Evolutionary conservation across 1,140 invertebrate genomes (phyloP), one percentile per base, ranked within the genome.

Genomic region (Lepidotrigona ventralis): DNA sequence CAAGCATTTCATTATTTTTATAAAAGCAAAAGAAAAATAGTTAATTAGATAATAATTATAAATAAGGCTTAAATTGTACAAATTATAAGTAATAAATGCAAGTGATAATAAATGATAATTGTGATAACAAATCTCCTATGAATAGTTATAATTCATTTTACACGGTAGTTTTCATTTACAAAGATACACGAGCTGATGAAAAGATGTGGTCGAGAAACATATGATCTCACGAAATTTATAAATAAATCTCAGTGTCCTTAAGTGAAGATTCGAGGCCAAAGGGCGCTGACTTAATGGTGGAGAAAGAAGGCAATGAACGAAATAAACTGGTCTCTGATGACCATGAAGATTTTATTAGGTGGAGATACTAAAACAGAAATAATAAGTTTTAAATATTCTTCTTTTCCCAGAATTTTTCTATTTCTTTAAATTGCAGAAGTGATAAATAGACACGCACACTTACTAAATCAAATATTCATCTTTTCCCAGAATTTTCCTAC

Each of bases 301-400:
- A 11, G 29, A 2, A n/a, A 39, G 14, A 15, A 14, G 2, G 23
- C 5, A 17, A 70, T 17, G 23, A 8, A 1, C 23, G 1, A 51
- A n/a, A 0, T 46, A 23, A n/a, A n/a, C 12, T n/a, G 5, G 9
- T 46, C 23, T 2, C 14, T 2, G 1, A 8, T 46, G 0, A 0
- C 5, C 3, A 14, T 69, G 14, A n/a, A 69, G 21, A 70, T 46
- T 5, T n/a, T 70, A 46, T n/a, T 14, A 39, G 1, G 0, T 8
- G 1, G 11, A 70, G 15, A 70, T 17, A n/a, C 1, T 15, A 46
- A n/a, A 17, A 46, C 46, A 23, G 3, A 39, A 1, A 46, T n/a
- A 0, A 8, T 19, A n/a, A 29, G 39, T 46, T 66, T 66, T 33
- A 14, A 17, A 56, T 56, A 56, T 39, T 69, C 26, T 26, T 53